Evolutionary conservation across 2,797 vertebrate genomes (phyloP), one percentile per base, ranked within the genome.

Genomic region (Vipera latastei): DNA sequence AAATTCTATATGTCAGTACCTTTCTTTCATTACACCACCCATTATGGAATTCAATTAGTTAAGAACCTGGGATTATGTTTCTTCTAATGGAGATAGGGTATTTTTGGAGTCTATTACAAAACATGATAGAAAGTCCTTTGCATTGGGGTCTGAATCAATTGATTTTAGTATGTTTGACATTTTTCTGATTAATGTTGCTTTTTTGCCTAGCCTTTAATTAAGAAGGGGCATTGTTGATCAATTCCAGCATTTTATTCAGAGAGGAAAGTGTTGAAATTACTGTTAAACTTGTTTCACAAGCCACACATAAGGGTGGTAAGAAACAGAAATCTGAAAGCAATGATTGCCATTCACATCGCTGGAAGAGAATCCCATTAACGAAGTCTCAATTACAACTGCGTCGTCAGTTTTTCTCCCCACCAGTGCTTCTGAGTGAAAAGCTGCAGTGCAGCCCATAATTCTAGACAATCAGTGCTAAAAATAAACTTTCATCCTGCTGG

Each of bases 281-380:
- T 93, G 38, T 38, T 55, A 0, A 0, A 94, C 95, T 95, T 94
- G 93, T 94, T 96, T 59, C 86, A 92, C 0, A 4, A 88, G 61
- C 91, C 32, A 88, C 9, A 95, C 63, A 53, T 65, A 94, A 88
- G 55, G 38, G 57, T 94, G 85, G 89, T 59, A 94, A 90, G 91
- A 95, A 89, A 0, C 92, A 93, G 92, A 89, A 90, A 95, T 95
- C 93, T 95, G 95, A 97, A 95, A 91, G 53, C 38, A 55, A 65
- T 60, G 88, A 73, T 56, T 83, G 73, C 93, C 91, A 86, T 89
- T 94, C 88, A 83, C 93, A 90, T 93, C 95, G 95, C 95, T 95
- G 94, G 94, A 96, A 96, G 96, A 96, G 96, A 97, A 95, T 26
- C 89, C 95, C 94, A 94, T 93, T 91, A 92, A 92, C 69, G 59